These are phyloP conservation scores for Lottia gigantea DNA, from an alignment of 2,888 invertebrate genomes.

Conservation along the genomic window DNA sequence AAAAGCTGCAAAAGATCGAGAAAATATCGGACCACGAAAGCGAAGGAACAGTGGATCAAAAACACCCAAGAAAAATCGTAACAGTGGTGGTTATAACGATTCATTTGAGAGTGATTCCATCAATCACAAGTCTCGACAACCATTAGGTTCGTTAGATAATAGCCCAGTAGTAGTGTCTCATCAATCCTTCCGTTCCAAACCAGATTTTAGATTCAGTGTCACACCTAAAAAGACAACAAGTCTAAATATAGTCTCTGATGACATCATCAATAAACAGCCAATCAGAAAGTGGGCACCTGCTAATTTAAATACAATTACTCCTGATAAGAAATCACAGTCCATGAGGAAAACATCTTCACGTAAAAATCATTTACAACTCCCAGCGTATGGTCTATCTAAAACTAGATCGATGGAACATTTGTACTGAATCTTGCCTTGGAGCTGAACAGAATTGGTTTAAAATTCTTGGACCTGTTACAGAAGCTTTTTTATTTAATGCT, in stretches of 20 bases:
- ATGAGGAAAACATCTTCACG: neutral
- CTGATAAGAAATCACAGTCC: neutral
- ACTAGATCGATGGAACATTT: neutral
- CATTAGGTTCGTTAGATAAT: conserved; percentile 46
- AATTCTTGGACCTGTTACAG: too few relatives aligned
- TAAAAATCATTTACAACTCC: neutral
- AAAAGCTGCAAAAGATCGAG: neutral
- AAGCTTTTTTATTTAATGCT: too few relatives aligned
- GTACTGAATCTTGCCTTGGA: neutral
- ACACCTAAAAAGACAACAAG: neutral
- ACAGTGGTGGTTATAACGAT: neutral
- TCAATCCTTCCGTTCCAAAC: neutral
- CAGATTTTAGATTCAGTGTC: neutral
- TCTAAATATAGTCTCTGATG: neutral
- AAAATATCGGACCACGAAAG: neutral
- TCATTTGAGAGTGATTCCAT: neutral
- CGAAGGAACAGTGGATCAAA: neutral
- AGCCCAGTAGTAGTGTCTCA: conserved; percentile 41
- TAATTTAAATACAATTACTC: neutral
- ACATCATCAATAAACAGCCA: neutral
- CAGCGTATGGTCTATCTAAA: neutral
- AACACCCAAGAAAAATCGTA: neutral
- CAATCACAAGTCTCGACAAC: conserved; percentile 26
- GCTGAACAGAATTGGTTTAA: too few relatives aligned
- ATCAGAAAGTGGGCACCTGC: conserved; percentile 1